Base-by-base conservation (phyloP, 1,140 invertebrate species). In the Oncopeltus fasciatus region DNA sequence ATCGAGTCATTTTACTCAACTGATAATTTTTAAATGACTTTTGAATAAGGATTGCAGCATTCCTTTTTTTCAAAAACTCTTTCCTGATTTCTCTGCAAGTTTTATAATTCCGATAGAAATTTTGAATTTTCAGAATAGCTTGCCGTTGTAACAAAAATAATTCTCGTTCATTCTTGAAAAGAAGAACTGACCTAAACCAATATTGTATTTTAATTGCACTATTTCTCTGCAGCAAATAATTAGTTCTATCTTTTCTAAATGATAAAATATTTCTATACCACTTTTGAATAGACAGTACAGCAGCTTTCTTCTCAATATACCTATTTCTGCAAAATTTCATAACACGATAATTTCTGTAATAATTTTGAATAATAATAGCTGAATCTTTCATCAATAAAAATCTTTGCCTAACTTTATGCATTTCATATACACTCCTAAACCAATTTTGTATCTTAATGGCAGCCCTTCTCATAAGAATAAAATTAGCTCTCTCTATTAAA, bases 391-490 rank as follows among this genome's bases (percentile, higher is more conserved):
- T 20, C 11, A 28, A 14, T 24, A 61, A 20, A 29, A 43, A 64
- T 58, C 9, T n/a, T 26, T 12, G 3, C 16, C 64, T 38, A 24
- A 62, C 64, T 44, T 33, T 43, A 18, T 44, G 44, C 16, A 59
- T 68, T 8, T 11, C 59, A 49, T 28, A 60, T 62, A 9, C 64
- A 12, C 24, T 62, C 66, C 62, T 26, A 59, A 60, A 66, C 66
- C 68, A 49, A 65, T 67, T 61, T 61, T 71, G 67, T 57, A 70
- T 68, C 57, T 44, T 66, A 12, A 60, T 63, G 27, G 71, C 71
- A 9, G 75, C 69, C 16, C 67, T 64, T 63, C 70, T 72, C 20
- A 75, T 66, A 43, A 67, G 46, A 20, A 74, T 38, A 66, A 73
- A 81, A 2, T 68, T 27, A n/a, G 67, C 28, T 51, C 72, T 73